Percentiles rank a stretch among this genome's conserved stretches.
phyloP scores from a whole-genome alignment of 2,797 vertebrate genomes.

The Malurus leucopterus region DNA sequence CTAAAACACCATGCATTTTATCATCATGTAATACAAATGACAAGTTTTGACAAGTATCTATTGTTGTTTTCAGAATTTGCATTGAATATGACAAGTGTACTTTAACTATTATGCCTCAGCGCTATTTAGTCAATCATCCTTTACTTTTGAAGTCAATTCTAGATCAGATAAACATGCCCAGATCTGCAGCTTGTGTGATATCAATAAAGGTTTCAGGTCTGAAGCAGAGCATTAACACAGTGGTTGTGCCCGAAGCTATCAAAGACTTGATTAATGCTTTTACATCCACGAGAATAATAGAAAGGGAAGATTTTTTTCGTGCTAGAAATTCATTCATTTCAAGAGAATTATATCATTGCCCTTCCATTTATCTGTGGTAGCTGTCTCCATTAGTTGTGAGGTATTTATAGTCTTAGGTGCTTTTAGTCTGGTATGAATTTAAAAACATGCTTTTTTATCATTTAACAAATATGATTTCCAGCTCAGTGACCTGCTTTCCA shows the following conservation, averaged over 20 bases:
- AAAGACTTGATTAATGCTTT: slow-evolving; percentile 31
- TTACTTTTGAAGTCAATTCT: slow-evolving; percentile 19
- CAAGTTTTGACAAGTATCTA: slow-evolving; percentile 62
- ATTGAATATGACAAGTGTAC: slow-evolving; percentile 28
- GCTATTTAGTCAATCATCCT: slow-evolving; percentile 4
- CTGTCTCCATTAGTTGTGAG: neutral
- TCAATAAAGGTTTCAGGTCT: slow-evolving; percentile 4
- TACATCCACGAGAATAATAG: neutral
- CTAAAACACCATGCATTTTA: slow-evolving; percentile 31
- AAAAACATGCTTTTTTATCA: neutral
- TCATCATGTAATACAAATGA: slow-evolving; percentile 38
- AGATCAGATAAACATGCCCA: neutral
- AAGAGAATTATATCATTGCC: neutral
- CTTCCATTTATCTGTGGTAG: neutral
- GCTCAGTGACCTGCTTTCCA: neutral
- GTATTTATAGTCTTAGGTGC: neutral
- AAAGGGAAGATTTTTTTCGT: neutral
- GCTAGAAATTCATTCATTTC: neutral
- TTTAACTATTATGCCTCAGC: neutral
- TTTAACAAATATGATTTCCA: neutral
- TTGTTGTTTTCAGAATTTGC: slow-evolving; percentile 50
- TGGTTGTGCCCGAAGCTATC: neutral
- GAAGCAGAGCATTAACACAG: neutral
- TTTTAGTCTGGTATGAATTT: neutral
- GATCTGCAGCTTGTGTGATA: neutral